These are phyloP conservation scores for Caenorhabditis drosophilae DNA, from an alignment of 2,888 invertebrate species.

Conservation along the genomic window DNA sequence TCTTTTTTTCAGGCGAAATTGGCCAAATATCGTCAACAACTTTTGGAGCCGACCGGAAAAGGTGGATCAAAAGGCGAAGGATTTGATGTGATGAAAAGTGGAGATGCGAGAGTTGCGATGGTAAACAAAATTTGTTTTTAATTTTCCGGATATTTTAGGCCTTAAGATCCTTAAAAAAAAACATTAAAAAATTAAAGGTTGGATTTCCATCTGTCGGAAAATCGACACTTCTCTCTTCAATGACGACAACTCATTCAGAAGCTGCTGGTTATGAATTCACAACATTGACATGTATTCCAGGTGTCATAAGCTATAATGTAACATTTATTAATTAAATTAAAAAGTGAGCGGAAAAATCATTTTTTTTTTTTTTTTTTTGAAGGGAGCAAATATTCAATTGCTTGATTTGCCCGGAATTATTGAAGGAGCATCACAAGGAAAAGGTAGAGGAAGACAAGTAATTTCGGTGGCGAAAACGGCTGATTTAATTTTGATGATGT, in stretches of 20 bases:
- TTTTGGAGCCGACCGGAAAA: constrained; percentile 92
- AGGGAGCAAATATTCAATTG: constrained; percentile 96
- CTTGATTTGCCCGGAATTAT: constrained; percentile 98
- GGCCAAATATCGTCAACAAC: constrained; percentile 90
- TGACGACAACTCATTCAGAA: constrained; percentile 90
- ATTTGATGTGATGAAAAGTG: constrained; percentile 98
- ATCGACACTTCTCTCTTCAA: constrained; percentile 91
- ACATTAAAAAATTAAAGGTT: constrained; percentile 77
- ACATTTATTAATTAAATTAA: neutral
- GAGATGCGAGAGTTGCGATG: constrained; percentile 80
- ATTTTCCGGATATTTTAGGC: no score
- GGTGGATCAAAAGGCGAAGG: constrained; percentile 83
- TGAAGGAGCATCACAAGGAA: constrained; percentile 91
- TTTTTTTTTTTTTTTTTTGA: constrained; percentile 75
- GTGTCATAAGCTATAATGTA: constrained; percentile 78
- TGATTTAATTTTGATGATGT: constrained; percentile 96
- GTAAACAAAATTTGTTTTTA: constrained; percentile 20
- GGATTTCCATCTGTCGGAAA: constrained; percentile 99
- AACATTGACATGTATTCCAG: constrained; percentile 97
- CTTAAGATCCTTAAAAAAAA: no score
- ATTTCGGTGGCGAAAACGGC: constrained; percentile 98
- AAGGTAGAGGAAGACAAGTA: constrained; percentile 75
- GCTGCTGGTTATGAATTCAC: constrained; percentile 98
- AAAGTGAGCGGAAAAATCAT: neutral
- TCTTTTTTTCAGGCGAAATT: constrained; percentile 75